phyloP scores from a whole-genome alignment of 2,888 invertebrate species.

The Caenorhabditis sp. region DNA sequence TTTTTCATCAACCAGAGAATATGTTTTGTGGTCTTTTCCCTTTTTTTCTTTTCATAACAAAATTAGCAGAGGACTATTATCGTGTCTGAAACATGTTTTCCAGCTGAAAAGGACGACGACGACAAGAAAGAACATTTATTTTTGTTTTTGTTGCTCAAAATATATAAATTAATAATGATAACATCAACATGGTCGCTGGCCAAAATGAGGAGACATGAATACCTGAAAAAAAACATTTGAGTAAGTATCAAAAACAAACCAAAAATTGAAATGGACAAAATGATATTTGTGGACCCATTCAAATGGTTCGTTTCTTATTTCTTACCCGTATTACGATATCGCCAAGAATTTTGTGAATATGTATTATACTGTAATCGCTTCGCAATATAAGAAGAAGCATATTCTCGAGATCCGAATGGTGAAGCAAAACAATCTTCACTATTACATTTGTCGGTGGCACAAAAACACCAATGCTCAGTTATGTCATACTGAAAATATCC shows the following conservation, averaged over 20 bases:
- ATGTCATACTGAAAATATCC: constrained; percentile 56
- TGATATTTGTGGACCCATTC: too few relatives aligned
- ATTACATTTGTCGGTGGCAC: constrained; percentile 64
- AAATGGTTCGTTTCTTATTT: too few relatives aligned
- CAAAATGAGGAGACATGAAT: not conserved
- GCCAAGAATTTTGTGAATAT: constrained; percentile 28
- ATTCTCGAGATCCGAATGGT: constrained; percentile 48
- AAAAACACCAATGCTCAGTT: constrained; percentile 67
- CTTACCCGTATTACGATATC: constrained; percentile 45
- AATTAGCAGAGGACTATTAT: too few relatives aligned
- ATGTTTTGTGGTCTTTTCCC: too few relatives aligned
- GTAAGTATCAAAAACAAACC: too few relatives aligned
- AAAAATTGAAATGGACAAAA: constrained; percentile 3
- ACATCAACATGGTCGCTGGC: not conserved
- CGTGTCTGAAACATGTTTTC: too few relatives aligned
- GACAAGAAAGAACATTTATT: not conserved
- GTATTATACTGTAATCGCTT: constrained; percentile 45
- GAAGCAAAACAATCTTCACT: constrained; percentile 44
- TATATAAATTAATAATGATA: not conserved
- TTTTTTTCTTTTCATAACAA: too few relatives aligned
- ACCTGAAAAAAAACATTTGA: not conserved
- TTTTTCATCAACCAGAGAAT: too few relatives aligned
- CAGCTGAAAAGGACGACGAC: too few relatives aligned
- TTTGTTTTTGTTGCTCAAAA: not conserved
- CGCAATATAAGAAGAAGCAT: constrained; percentile 47